Evolutionary conservation across 1,140 invertebrate species (phyloP), one percentile per base, ranked within the genome.

Genomic region (Eriosoma lanigerum): DNA sequence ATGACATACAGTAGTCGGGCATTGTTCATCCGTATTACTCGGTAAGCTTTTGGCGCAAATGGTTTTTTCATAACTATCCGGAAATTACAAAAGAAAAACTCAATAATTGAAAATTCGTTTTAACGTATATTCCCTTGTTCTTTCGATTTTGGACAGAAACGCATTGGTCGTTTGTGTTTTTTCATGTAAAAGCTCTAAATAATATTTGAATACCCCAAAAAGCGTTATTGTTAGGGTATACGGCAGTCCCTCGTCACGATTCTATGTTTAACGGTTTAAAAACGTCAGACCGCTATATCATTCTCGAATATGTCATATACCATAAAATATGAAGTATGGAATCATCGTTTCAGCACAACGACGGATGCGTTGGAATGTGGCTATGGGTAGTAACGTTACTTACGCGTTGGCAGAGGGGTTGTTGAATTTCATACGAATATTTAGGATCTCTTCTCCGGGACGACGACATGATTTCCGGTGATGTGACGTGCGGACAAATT

Each of bases 401-500:
- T 32, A 5, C 8, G 64, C n/a, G 64, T 19, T 13, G 46, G 38
- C 17, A 15, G 75, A n/a, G 38, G 21, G 75, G 24, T 12, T 29
- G 75, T 78, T 44, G 44, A 29, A 78, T 46, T 26, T 24, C 17
- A 24, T 62, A 58, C 38, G 75, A 60, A 62, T 46, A 78, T 46
- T 75, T 32, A 54, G 72, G 12, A 75, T 54, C 21, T 38, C 56
- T 62, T 46, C 32, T 46, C 32, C 4, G 75, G 46, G 56, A 0
- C 6, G 21, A 32, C 19, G 56, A 60, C 32, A 44, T 44, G 38
- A 56, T 78, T 78, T 78, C 75, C 75, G 75, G 75, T 44, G 24
- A 78, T 78, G 75, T 78, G 75, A 78, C 75, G 56, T 60, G 24
- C 21, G 56, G 75, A 78, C 75, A 78, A 78, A 78, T 78, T 78